phyloP scores from a whole-genome alignment of 2,797 vertebrate genomes.

The Leptoclinus maculatus region DNA sequence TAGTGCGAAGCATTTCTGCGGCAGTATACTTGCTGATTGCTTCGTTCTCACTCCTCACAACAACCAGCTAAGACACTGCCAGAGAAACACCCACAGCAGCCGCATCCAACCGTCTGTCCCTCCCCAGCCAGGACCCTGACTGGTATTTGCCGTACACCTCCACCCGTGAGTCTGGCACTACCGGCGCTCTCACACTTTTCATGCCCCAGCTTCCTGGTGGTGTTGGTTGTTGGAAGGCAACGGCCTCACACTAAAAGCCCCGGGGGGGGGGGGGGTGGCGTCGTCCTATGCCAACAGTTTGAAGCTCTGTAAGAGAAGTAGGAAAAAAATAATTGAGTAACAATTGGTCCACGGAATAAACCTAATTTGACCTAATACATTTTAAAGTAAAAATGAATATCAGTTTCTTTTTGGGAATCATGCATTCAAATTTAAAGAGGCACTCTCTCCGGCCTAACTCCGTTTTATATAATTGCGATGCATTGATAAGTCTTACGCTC shows the following conservation, averaged over 20 bases:
- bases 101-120: conserved; percentile 32
- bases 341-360: conserved; percentile 6
- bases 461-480: conserved; percentile 40
- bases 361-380: background rate
- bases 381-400: background rate
- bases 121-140: conserved; percentile 18
- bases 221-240: conserved; percentile 26
- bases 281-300: conserved; percentile 33
- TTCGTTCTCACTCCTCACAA: conserved; percentile 96
- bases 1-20: conserved; percentile 97
- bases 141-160: conserved; percentile 14
- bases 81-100: conserved; percentile 99
- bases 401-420: background rate
- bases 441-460: background rate
- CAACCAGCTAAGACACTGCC: conserved; percentile 99
- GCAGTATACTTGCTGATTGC: conserved; percentile 99
- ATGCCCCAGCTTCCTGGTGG: conserved; percentile 20
- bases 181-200: conserved; percentile 10
- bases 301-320: conserved; percentile 59
- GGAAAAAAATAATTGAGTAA: conserved; percentile 25
- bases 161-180: conserved; percentile 45
- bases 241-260: background rate
- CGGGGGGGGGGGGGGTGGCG: background rate
- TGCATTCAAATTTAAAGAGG: conserved; percentile 17
- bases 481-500: conserved; percentile 27